Conservation (phyloP, 1,140 invertebrate species). For the Drosophila nigromelanica region DNA sequence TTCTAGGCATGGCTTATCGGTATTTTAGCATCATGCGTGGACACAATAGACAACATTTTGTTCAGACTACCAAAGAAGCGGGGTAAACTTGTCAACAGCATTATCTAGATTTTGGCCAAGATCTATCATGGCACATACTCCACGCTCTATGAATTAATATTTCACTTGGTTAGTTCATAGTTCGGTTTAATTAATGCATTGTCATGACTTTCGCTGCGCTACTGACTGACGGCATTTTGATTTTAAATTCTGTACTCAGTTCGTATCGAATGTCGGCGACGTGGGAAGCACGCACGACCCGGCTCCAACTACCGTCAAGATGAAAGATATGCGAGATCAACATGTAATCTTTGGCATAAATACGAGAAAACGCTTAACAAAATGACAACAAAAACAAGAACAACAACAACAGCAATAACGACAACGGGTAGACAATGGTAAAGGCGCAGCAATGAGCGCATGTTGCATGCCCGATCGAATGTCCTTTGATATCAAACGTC, state of each 20-base stretch:
- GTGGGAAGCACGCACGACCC: constrained; percentile 71
- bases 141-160: constrained; percentile 55
- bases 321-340: constrained; percentile 81
- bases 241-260: constrained; percentile 38
- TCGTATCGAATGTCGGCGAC: constrained; percentile 68
- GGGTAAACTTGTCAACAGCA: constrained; percentile 47
- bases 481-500: constrained; percentile 79
- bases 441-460: constrained; percentile 62
- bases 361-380: constrained; percentile 71
- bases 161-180: constrained; percentile 32
- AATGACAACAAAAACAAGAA: constrained; percentile 53
- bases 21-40: constrained; percentile 43
- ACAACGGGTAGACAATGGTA: constrained; percentile 12
- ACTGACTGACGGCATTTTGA: constrained; percentile 77
- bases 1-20: constrained; percentile 57
- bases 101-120: constrained; percentile 39
- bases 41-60: constrained; percentile 15
- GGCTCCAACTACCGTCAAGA: constrained; percentile 56
- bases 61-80: constrained; percentile 65
- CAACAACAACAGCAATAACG: constrained; percentile 9
- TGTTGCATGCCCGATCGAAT: constrained; percentile 79
- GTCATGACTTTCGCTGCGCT: constrained; percentile 48
- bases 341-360: constrained; percentile 80
- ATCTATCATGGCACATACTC: background rate
- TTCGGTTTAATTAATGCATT: constrained; percentile 68